Percentiles rank a stretch among this genome's conserved stretches.
Conservation (phyloP, 2,888 invertebrate genomes). For the Achlya flavicornis region DNA sequence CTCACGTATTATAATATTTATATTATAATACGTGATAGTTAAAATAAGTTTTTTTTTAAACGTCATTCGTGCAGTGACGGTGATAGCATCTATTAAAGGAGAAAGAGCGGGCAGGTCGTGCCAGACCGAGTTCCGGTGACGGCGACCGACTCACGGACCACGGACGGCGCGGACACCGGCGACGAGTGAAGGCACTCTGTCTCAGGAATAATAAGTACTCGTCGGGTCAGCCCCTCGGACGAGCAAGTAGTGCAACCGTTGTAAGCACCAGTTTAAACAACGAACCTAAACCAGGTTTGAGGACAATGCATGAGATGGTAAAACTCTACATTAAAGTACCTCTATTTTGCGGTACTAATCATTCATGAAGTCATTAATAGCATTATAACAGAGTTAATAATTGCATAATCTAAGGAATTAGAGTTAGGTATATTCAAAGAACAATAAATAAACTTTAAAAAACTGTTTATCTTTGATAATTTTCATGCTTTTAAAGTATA, state of each 20-base stretch:
- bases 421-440: no score
- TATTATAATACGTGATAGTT: no score
- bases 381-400: no score
- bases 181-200: constrained; percentile 39
- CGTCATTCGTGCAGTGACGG: constrained; percentile 43
- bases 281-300: neutral
- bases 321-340: neutral
- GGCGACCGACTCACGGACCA: constrained; percentile 33
- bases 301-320: neutral
- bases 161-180: constrained; percentile 36
- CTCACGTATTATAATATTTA: no score
- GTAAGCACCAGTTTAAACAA: constrained; percentile 16
- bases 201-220: constrained; percentile 58
- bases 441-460: no score
- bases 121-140: constrained; percentile 65
- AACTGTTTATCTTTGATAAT: no score
- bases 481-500: no score
- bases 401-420: no score
- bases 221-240: constrained; percentile 41
- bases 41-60: constrained; percentile 14
- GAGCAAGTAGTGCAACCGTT: constrained; percentile 47
- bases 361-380: no score
- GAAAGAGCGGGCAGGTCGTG: constrained; percentile 54
- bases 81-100: constrained; percentile 62
- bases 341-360: no score